Evolutionary conservation across 2,113 vertebrate species (phyloP), one percentile per base, ranked within the genome.

Genomic region (Parus major): DNA sequence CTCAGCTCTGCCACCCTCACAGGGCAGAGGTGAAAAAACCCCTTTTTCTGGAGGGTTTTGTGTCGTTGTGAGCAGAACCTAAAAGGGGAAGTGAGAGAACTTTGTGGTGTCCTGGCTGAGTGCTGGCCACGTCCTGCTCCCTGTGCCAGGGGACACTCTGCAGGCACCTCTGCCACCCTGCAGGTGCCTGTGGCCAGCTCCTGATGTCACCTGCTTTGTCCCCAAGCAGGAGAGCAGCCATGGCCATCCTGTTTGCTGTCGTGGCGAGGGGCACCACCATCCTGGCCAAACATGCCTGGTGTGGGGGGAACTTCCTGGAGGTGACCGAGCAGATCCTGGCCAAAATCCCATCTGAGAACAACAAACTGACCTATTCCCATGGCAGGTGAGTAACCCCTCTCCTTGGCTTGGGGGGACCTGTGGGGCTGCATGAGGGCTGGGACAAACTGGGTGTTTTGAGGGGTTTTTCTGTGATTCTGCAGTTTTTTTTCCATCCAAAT

Each of bases 241-340:
- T 99, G 99, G 99, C 99, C 69, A 99, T 99, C 98, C 98, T 99
- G 41, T 99, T 99, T 59, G 98, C 99, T 15, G 99, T 99, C 31
- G 99, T 99, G 97, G 99, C 99, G 15, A 98, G 99, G 95, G 99
- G 99, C 96, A 99, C 98, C 68, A 99, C 99, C 86, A 99, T 99
- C 96, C 98, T 99, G 79, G 99, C 99, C 95, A 99, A 99, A 72
- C 98, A 99, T 53, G 99, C 99, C 35, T 99, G 98, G 98, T 99
- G 99, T 55, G 98, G 98, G 12, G 99, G 99, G 20, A 99, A 99
- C 98, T 99, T 99, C 96, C 98, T 99, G 97, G 99, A 99, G 96
- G 99, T 99, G 95, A 99, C 99, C 0, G 99, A 99, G 92, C 99
- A 99, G 97, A 99, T 99, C 94, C 98, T 99, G 95, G 98, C 99